Evolutionary conservation across 92 coral and sea anemone species (phyloP).

Genomic region (Porites evermanni): DNA sequence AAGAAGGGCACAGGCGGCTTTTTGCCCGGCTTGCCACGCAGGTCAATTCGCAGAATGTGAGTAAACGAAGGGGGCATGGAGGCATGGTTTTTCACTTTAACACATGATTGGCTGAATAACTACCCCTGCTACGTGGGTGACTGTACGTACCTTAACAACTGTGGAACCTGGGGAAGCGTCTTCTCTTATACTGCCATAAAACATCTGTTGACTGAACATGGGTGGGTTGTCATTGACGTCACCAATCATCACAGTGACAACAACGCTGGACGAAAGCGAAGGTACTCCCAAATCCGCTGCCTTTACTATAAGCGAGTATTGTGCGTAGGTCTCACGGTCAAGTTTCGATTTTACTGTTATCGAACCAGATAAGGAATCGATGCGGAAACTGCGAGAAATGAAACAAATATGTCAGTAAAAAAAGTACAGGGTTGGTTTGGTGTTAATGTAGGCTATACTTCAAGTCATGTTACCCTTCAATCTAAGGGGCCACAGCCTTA

Average conservation of each 20-base stretch:
- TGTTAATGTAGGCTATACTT: not conserved
- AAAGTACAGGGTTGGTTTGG: not conserved
- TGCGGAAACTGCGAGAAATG: conserved; percentile 48
- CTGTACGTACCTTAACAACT: conserved; percentile 72
- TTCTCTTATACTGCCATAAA: conserved; percentile 76
- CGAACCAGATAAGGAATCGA: conserved; percentile 62
- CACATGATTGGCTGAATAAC: no score
- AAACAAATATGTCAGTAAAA: not conserved
- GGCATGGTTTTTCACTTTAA: no score
- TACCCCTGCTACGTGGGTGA: no score
- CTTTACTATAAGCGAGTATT: conserved; percentile 61
- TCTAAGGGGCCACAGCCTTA: no score
- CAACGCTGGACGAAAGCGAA: conserved; percentile 55
- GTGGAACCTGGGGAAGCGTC: conserved; percentile 92
- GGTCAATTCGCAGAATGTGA: no score
- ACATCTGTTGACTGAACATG: conserved; percentile 61
- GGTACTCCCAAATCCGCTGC: conserved; percentile 88
- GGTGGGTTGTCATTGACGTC: conserved; percentile 95
- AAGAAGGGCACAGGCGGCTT: no score
- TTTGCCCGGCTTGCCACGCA: no score
- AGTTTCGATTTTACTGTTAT: conserved; percentile 72
- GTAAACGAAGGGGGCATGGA: no score
- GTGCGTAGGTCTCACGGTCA: conserved; percentile 80
- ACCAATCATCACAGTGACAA: conserved; percentile 59
- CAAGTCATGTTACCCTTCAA: not conserved